Conservation (phyloP, 2,113 vertebrate species). For the Anguilla rostrata region DNA sequence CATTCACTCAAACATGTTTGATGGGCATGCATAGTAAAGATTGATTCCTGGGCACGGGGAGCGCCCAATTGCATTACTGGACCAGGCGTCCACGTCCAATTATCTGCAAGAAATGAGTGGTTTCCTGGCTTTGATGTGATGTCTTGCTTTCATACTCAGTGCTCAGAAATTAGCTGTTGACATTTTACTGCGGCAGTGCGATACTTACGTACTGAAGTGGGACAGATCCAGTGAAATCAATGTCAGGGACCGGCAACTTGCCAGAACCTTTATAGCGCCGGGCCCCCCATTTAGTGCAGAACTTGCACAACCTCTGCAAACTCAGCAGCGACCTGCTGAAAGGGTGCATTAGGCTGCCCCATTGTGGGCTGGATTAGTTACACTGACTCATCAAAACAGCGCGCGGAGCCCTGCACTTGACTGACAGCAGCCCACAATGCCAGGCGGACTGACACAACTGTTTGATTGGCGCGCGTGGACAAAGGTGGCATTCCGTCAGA, state of each 20-base stretch:
- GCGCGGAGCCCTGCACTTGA: conserved; percentile 15
- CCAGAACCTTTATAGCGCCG: conserved; percentile 69
- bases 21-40: background rate
- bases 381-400: conserved; percentile 68
- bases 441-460: conserved; percentile 69
- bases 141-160: background rate
- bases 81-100: background rate
- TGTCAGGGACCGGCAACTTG: conserved; percentile 53
- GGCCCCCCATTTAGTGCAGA: conserved; percentile 52
- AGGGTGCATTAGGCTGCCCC: conserved; percentile 64
- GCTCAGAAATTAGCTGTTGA: conserved; percentile 30
- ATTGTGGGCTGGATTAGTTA: conserved; percentile 64
- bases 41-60: conserved; percentile 17
- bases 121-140: background rate
- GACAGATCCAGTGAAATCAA: conserved; percentile 73
- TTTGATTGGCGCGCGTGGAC: conserved; percentile 65
- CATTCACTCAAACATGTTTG: background rate
- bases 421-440: conserved; percentile 51
- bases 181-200: conserved; percentile 38
- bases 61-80: background rate
- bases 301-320: conserved; percentile 65
- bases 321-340: conserved; percentile 73
- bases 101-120: background rate
- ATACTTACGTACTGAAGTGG: conserved; percentile 75
- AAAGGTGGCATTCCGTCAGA: conserved; percentile 68